These are phyloP conservation scores for Rhadina sibilatrix DNA, from an alignment of 2,113 vertebrate species.

Conservation along the genomic window DNA sequence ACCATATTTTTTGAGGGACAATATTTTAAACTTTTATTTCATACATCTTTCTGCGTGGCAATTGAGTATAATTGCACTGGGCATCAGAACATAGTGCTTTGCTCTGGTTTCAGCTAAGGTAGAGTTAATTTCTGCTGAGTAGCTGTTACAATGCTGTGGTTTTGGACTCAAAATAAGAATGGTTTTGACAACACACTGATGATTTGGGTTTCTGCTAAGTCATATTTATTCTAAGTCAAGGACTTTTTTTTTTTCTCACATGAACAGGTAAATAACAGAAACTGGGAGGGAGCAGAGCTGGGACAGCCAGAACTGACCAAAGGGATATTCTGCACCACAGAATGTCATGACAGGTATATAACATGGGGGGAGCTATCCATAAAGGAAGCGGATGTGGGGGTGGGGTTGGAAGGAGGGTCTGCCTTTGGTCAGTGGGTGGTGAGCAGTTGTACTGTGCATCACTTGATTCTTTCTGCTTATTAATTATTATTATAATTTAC, in stretches of 20 bases:
- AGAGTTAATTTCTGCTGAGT: neutral
- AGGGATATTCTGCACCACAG: neutral
- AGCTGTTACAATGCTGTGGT: neutral
- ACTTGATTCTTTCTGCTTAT: neutral
- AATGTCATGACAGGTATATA: neutral
- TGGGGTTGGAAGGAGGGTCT: neutral
- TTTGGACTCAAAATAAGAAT: neutral
- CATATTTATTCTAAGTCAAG: neutral
- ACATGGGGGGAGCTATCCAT: fast-evolving
- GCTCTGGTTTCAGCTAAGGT: neutral
- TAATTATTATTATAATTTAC: neutral
- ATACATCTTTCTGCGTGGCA: neutral
- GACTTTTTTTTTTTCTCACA: neutral
- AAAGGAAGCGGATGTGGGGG: too few species aligned
- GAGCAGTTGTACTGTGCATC: neutral
- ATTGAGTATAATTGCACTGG: neutral
- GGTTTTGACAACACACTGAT: neutral
- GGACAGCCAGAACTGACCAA: neutral
- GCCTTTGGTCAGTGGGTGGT: neutral
- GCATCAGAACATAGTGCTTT: neutral
- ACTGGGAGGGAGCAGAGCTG: neutral
- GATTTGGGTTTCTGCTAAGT: neutral
- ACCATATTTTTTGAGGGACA: neutral
- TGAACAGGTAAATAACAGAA: too few species aligned
- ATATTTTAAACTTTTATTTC: neutral